Conservation (phyloP, 2,888 invertebrate species). For the Lithophane semibrunnea region DNA sequence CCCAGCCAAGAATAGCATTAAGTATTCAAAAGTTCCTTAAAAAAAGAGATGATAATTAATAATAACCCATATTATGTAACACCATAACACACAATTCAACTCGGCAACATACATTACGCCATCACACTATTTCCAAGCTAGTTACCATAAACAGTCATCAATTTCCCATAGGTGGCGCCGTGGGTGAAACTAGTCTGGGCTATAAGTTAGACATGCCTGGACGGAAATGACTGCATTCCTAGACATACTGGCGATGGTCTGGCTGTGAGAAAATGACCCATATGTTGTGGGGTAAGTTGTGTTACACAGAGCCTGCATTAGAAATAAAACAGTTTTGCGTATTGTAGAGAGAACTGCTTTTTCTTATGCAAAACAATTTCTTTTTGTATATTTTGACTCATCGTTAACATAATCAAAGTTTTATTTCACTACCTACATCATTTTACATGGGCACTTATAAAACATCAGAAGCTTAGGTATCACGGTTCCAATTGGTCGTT, state of each 20-base stretch:
- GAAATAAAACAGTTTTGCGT: background rate
- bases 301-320: background rate
- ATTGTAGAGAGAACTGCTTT: background rate
- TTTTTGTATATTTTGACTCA: background rate
- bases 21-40: no score
- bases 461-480: no score
- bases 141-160: constrained; percentile 59
- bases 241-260: constrained; percentile 38
- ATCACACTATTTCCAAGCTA: constrained; percentile 14
- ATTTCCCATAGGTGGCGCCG: constrained; percentile 68
- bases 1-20: no score
- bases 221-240: constrained; percentile 64
- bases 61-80: background rate
- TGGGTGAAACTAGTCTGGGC: constrained; percentile 64
- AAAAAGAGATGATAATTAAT: background rate
- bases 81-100: constrained; percentile 1
- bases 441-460: no score
- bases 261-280: constrained; percentile 54
- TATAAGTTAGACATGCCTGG: constrained; percentile 48
- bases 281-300: constrained; percentile 31
- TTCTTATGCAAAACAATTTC: background rate
- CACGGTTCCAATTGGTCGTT: no score
- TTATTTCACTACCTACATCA: no score
- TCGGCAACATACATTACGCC: constrained; percentile 13
- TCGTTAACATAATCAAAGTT: no score